Evolutionary conservation across 2,888 invertebrate species (phyloP).

Genomic region (Ophion obscuratus): DNA sequence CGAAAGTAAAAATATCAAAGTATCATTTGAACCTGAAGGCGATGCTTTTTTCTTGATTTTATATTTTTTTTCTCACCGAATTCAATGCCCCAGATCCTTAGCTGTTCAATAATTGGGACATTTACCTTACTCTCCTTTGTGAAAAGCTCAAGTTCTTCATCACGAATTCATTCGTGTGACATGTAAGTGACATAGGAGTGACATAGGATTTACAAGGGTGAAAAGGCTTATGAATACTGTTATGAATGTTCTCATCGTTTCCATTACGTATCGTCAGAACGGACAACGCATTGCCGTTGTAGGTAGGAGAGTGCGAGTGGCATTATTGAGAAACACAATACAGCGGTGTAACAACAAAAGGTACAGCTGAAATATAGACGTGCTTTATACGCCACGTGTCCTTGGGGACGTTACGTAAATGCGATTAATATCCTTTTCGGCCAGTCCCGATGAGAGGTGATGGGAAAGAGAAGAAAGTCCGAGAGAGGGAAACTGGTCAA

Average conservation of each 20-base stretch:
- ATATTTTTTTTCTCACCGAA: too few species aligned
- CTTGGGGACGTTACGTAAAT: slow-evolving; percentile 10
- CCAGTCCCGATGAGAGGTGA: not conserved
- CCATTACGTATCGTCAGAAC: not conserved
- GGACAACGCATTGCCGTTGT: not conserved
- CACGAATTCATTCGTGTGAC: not conserved
- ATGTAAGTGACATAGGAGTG: not conserved
- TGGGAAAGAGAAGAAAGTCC: not conserved
- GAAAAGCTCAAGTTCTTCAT: too few species aligned
- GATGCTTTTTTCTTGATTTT: too few species aligned
- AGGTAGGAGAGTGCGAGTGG: not conserved
- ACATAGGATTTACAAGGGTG: not conserved
- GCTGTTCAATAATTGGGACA: too few species aligned
- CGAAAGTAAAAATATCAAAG: too few species aligned
- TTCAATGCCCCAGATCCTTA: too few species aligned
- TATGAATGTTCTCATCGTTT: too few species aligned
- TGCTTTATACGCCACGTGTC: slow-evolving; percentile 38
- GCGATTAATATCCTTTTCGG: not conserved
- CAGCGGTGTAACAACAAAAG: not conserved
- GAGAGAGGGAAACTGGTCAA: not conserved
- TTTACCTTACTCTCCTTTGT: too few species aligned
- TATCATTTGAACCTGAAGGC: too few species aligned
- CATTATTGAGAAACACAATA: not conserved
- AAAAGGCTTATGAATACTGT: not conserved
- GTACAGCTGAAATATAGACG: slow-evolving; percentile 1